Conservation (phyloP, 2,113 vertebrate species). For the Todiramphus saurophagus region DNA sequence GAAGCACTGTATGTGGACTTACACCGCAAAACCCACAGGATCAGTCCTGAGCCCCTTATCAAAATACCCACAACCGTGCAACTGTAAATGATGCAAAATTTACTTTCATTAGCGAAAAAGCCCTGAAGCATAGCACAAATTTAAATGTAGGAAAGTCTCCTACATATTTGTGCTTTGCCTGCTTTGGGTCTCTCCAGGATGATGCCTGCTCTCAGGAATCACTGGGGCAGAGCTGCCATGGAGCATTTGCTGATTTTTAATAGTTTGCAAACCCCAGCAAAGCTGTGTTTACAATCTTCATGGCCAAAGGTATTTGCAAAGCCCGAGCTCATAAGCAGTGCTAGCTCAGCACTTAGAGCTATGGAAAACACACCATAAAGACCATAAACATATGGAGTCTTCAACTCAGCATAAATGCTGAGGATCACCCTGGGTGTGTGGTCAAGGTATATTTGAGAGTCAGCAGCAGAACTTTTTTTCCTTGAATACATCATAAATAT, state of each 20-base stretch:
- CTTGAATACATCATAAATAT: not conserved
- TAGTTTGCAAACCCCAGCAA: not conserved
- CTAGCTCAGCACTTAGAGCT: not conserved
- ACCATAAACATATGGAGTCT: not conserved
- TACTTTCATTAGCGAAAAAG: not conserved
- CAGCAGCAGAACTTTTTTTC: not conserved
- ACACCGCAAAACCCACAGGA: not conserved
- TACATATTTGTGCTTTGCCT: not conserved
- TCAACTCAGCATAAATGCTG: conserved; percentile 3
- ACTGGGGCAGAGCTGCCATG: not conserved
- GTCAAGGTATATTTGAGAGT: not conserved
- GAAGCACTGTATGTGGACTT: not conserved
- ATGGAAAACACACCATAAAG: not conserved
- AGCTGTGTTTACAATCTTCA: not conserved
- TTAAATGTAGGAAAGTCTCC: not conserved
- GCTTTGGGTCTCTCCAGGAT: not conserved
- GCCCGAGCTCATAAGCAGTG: not conserved
- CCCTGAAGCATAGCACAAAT: not conserved
- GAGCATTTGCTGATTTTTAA: not conserved
- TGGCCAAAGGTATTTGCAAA: not conserved
- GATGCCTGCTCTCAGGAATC: not conserved
- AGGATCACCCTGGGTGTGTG: not conserved
- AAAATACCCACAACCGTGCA: not conserved
- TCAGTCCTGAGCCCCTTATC: not conserved
- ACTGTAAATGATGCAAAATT: not conserved